Percentiles rank a stretch among this genome's conserved stretches.
Conservation (phyloP, 2,113 vertebrate genomes). For the Antechinus flavipes region DNA sequence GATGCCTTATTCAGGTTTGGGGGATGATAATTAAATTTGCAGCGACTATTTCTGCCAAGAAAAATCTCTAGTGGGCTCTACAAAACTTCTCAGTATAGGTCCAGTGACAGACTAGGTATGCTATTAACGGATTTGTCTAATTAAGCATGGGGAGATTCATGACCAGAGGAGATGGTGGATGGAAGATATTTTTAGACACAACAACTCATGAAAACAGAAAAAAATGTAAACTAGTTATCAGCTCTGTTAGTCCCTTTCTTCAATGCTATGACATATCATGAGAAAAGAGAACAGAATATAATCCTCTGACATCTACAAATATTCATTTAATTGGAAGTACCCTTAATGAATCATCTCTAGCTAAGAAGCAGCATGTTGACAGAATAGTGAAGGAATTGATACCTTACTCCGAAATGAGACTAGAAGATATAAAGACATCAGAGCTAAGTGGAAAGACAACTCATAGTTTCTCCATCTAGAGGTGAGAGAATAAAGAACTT, state of each 20-base stretch:
- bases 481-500: not conserved
- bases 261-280: not conserved
- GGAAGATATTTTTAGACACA: not conserved
- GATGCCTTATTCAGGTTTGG: not conserved
- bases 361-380: not conserved
- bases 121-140: not conserved
- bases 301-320: not conserved
- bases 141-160: not conserved
- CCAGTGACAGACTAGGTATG: not conserved
- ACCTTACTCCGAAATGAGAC: not conserved
- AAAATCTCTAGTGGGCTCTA: not conserved
- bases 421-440: not conserved
- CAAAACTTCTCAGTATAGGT: not conserved
- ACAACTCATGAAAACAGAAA: not conserved
- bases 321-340: not conserved
- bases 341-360: not conserved
- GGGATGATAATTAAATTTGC: not conserved
- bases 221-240: not conserved
- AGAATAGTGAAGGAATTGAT: not conserved
- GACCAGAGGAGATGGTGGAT: not conserved
- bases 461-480: not conserved
- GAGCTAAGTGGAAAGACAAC: not conserved
- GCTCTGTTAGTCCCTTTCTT: not conserved
- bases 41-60: not conserved
- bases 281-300: not conserved